A percentile compares a stretch with the other conserved stretches of the same genome.
Evolutionary conservation across 1,140 invertebrate genomes (phyloP).

Genomic region (Palaemon carinicauda): DNA sequence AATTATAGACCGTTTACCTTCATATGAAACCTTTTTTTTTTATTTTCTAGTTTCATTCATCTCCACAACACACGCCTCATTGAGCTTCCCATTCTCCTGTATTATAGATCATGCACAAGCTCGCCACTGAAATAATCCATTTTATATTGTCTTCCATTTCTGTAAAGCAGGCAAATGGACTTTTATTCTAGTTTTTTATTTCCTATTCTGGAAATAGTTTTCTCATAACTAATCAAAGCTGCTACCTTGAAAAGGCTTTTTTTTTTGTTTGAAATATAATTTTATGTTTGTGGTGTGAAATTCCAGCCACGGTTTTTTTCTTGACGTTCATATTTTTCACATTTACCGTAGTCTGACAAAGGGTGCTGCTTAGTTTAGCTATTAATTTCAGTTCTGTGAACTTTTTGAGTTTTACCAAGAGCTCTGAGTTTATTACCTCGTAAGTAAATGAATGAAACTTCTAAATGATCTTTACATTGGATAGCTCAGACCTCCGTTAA

Average conservation of each 20-base stretch:
- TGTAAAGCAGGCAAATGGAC: neutral
- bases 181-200: neutral
- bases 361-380: neutral
- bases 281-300: too few relatives aligned
- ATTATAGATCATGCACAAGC: neutral
- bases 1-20: too few relatives aligned
- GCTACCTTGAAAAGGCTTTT: too few relatives aligned
- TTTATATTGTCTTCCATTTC: conserved; percentile 6
- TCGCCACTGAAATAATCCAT: neutral
- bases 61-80: neutral
- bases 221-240: too few relatives aligned
- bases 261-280: too few relatives aligned
- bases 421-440: neutral
- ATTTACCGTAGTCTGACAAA: neutral
- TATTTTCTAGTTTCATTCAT: neutral
- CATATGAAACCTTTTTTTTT: neutral
- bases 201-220: neutral
- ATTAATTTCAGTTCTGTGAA: conserved; percentile 6
- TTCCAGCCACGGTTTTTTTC: too few relatives aligned
- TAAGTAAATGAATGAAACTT: neutral
- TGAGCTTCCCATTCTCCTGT: too few relatives aligned
- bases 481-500: neutral
- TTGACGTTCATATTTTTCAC: neutral
- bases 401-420: neutral
- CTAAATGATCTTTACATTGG: neutral